These are phyloP conservation scores for Aphyosemion australe DNA, from an alignment of 2,113 vertebrate genomes.

Conservation along the genomic window DNA sequence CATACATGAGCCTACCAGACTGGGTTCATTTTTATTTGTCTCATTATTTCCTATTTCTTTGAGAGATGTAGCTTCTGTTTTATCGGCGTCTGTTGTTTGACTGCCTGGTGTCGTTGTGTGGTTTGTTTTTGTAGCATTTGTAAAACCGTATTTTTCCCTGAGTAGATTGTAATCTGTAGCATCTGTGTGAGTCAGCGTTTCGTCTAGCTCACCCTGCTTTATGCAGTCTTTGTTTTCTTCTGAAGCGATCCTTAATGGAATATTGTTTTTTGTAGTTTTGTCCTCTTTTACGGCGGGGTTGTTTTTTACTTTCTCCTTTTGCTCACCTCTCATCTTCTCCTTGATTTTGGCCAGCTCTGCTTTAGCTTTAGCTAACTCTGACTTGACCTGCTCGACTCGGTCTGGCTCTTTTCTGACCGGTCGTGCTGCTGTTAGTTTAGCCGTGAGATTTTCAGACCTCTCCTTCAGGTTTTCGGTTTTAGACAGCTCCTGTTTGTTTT, in stretches of 20 bases:
- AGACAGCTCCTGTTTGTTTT: conserved; percentile 24
- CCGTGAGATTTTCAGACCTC: conserved; percentile 29
- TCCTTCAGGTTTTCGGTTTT: conserved; percentile 39
- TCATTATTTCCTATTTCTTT: conserved; percentile 18
- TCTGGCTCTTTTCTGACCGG: conserved; percentile 47
- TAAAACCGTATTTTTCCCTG: conserved; percentile 62
- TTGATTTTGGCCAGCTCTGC: conserved; percentile 69
- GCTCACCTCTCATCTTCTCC: conserved; percentile 64
- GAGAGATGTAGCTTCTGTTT: conserved; percentile 15
- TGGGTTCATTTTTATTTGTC: conserved; percentile 24
- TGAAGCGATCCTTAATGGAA: background rate
- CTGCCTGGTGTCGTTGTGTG: conserved; percentile 36
- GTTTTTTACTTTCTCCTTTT: conserved; percentile 41
- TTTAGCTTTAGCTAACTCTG: conserved; percentile 68
- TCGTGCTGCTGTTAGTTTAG: conserved; percentile 17
- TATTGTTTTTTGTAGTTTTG: conserved; percentile 7
- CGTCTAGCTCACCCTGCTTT: conserved; percentile 18
- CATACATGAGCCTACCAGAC: no score
- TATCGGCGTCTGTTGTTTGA: conserved; percentile 14
- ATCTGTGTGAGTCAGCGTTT: conserved; percentile 19
- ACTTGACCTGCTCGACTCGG: conserved; percentile 61
- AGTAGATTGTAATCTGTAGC: conserved; percentile 41
- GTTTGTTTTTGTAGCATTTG: conserved; percentile 28
- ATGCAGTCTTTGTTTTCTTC: conserved; percentile 31
- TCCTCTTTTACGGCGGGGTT: conserved; percentile 11